These are phyloP conservation scores for Potamarius usumacintae DNA, from an alignment of 2,113 vertebrate genomes.

Conservation along the genomic window DNA sequence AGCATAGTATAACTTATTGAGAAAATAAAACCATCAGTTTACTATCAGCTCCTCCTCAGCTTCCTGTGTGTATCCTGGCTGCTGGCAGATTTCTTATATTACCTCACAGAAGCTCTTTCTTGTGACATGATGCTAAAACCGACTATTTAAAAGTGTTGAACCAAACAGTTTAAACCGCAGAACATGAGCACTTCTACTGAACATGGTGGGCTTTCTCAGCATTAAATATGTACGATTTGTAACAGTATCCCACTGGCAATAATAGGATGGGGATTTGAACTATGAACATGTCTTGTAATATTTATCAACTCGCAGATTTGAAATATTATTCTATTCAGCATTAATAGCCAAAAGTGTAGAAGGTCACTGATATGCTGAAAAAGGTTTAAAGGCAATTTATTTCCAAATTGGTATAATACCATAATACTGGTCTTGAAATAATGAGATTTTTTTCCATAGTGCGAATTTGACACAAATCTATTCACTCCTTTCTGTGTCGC, in stretches of 20 bases:
- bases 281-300: constrained; percentile 58
- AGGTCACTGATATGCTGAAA: constrained; percentile 46
- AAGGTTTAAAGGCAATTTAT: constrained; percentile 36
- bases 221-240: constrained; percentile 57
- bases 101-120: constrained; percentile 47
- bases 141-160: constrained; percentile 54
- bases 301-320: constrained; percentile 56
- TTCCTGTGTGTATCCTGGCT: constrained; percentile 19
- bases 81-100: constrained; percentile 35
- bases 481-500: not conserved
- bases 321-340: constrained; percentile 53
- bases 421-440: constrained; percentile 24
- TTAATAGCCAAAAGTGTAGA: constrained; percentile 44
- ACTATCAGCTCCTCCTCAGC: not conserved
- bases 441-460: constrained; percentile 28
- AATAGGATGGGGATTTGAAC: constrained; percentile 56
- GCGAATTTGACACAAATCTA: constrained; percentile 12
- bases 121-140: constrained; percentile 51
- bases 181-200: constrained; percentile 47
- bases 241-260: constrained; percentile 53
- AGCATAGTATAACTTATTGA: not conserved
- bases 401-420: constrained; percentile 39
- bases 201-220: constrained; percentile 53
- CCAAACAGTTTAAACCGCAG: constrained; percentile 51
- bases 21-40: constrained; percentile 11